These are phyloP conservation scores for Betta splendens DNA, from an alignment of 2,797 vertebrate species.

Conservation along the genomic window DNA sequence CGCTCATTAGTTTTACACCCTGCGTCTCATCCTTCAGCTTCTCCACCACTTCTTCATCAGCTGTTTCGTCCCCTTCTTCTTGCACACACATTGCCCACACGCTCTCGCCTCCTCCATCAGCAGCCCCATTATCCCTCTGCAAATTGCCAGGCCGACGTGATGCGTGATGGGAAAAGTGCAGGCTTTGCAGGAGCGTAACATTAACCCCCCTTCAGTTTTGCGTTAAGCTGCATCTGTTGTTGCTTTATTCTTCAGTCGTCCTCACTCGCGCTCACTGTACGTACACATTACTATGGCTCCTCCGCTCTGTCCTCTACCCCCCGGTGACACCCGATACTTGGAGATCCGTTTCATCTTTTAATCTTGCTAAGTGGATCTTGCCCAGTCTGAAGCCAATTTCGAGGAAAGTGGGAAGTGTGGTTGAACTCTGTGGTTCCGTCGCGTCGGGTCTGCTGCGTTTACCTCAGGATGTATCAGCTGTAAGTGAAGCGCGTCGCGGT, in stretches of 20 bases:
- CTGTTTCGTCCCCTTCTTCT: slow-evolving; percentile 50
- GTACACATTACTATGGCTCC: slow-evolving; percentile 29
- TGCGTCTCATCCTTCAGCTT: slow-evolving; percentile 29
- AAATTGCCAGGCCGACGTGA: slow-evolving; percentile 66
- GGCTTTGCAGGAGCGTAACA: slow-evolving; percentile 35
- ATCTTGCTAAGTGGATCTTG: slow-evolving; percentile 81
- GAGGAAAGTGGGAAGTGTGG: slow-evolving; percentile 62
- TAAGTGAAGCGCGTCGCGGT: slow-evolving; percentile 75
- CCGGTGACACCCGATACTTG: slow-evolving; percentile 75
- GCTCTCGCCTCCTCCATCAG: slow-evolving; percentile 45
- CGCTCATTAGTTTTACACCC: slow-evolving; percentile 13
- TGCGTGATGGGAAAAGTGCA: slow-evolving; percentile 60
- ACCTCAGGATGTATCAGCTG: slow-evolving; percentile 62
- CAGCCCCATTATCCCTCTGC: slow-evolving; percentile 57
- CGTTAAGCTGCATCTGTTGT: slow-evolving; percentile 36
- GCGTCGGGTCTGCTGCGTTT: slow-evolving; percentile 48
- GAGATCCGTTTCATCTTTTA: slow-evolving; percentile 84
- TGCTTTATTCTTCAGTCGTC: slow-evolving; percentile 26
- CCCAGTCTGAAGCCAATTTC: slow-evolving; percentile 64
- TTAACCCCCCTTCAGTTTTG: slow-evolving; percentile 37
- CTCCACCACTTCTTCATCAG: no score
- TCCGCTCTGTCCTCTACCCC: slow-evolving; percentile 46
- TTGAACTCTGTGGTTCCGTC: slow-evolving; percentile 41
- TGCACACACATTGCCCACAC: no score
- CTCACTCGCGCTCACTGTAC: slow-evolving; percentile 35